Evolutionary conservation across 2,888 invertebrate genomes (phyloP).

Genomic region (Lepidocyrtoides sp.): DNA sequence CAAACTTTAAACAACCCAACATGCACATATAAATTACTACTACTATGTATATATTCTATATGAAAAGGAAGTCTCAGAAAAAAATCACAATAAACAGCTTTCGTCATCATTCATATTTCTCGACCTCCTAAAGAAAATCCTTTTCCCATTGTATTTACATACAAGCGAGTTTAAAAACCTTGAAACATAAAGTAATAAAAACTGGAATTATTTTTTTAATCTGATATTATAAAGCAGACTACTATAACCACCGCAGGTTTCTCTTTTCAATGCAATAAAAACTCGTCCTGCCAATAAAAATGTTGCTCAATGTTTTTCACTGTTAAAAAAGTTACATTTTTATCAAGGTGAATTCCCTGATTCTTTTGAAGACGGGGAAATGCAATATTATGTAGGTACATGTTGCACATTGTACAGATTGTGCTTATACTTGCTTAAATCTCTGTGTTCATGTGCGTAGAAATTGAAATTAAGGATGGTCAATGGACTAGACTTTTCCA

Average conservation of each 20-base stretch:
- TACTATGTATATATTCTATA: too few relatives aligned
- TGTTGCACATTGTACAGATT: not conserved
- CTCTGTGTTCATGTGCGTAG: not conserved
- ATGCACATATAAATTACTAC: too few relatives aligned
- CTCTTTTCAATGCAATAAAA: conserved; percentile 29
- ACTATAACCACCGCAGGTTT: not conserved
- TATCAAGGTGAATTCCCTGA: not conserved
- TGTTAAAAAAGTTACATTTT: not conserved
- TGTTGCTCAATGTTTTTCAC: conserved; percentile 16
- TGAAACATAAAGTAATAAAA: not conserved
- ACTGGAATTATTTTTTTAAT: not conserved
- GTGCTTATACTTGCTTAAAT: not conserved
- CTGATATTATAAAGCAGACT: conserved; percentile 13
- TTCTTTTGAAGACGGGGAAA: not conserved
- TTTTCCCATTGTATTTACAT: too few relatives aligned
- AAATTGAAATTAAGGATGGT: not conserved
- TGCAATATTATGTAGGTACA: not conserved
- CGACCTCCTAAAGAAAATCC: too few relatives aligned
- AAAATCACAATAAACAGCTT: not conserved
- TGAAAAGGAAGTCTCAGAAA: too few relatives aligned
- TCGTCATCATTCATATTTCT: not conserved
- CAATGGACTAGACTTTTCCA: conserved; percentile 17
- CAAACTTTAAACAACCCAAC: not conserved
- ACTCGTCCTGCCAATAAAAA: conserved; percentile 55
- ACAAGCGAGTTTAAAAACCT: too few relatives aligned